These are phyloP conservation scores for Nymphalis polychloros DNA, from an alignment of 2,888 invertebrate genomes.

Conservation along the genomic window DNA sequence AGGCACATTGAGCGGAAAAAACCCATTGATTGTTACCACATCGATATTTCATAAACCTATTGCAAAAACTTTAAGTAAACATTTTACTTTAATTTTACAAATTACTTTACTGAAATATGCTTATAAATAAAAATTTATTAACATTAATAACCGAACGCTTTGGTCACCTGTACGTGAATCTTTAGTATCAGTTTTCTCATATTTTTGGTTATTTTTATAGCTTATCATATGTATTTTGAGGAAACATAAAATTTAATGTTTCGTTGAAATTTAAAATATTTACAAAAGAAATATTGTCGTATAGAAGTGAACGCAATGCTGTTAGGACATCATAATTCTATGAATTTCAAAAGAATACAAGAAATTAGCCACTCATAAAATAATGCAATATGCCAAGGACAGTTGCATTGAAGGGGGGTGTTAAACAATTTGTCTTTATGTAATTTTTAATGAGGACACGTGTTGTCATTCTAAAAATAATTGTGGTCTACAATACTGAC, in stretches of 20 bases:
- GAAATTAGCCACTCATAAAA: conserved; percentile 14
- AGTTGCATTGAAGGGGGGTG: conserved; percentile 17
- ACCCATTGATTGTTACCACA: conserved; percentile 42
- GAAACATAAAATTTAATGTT: neutral
- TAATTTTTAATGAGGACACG: conserved; percentile 12
- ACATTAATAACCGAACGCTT: too few species aligned
- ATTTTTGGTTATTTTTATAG: too few species aligned
- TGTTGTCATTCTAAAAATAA: conserved; percentile 12
- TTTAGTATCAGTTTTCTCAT: too few species aligned
- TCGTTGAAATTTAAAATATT: neutral
- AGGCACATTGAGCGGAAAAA: conserved; percentile 75
- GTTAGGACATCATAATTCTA: neutral
- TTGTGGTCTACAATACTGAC: conserved; percentile 4
- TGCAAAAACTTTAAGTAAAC: conserved; percentile 12
- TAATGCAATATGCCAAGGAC: conserved; percentile 28
- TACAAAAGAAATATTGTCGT: conserved; percentile 1
- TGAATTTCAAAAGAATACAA: conserved; percentile 13
- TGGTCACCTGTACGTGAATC: too few species aligned
- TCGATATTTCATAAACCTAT: conserved; percentile 34
- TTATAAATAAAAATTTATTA: neutral
- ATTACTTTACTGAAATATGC: neutral
- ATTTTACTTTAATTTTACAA: neutral
- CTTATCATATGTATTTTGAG: too few species aligned
- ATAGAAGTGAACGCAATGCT: conserved; percentile 8
- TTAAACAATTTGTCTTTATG: conserved; percentile 14